A percentile compares a stretch with the other conserved stretches of the same genome.
Evolutionary conservation across 2,113 vertebrate species (phyloP).

Genomic region (Ariopsis seemanni): DNA sequence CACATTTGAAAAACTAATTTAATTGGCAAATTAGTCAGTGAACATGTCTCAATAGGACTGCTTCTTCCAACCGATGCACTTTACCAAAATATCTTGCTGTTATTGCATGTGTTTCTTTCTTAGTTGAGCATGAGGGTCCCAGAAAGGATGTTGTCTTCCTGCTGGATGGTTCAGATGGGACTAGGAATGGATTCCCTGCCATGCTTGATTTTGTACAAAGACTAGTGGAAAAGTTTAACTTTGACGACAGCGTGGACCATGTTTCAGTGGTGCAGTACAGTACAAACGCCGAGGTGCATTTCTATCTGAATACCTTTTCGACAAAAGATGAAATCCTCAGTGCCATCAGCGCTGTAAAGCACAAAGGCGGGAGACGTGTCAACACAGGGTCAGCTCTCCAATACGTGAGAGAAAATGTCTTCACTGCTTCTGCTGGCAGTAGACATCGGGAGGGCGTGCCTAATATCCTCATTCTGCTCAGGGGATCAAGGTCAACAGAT

Average conservation of each 20-base stretch:
- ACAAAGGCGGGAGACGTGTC: conserved; percentile 60
- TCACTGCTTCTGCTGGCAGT: conserved; percentile 46
- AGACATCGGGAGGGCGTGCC: no score
- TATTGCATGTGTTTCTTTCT: conserved; percentile 15
- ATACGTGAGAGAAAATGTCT: conserved; percentile 57
- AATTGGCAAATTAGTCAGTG: background rate
- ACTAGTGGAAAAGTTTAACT: conserved; percentile 50
- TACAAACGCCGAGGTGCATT: conserved; percentile 42
- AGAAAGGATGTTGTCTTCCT: conserved; percentile 70
- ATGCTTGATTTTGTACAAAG: conserved; percentile 64
- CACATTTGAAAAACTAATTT: background rate
- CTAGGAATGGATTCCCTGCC: conserved; percentile 57
- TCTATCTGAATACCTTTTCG: conserved; percentile 42
- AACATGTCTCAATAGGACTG: background rate
- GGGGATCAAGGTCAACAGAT: background rate
- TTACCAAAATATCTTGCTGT: background rate
- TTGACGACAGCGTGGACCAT: conserved; percentile 45
- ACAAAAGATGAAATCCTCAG: conserved; percentile 39
- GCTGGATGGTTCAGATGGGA: conserved; percentile 71
- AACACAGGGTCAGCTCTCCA: conserved; percentile 57
- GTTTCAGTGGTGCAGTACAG: conserved; percentile 56
- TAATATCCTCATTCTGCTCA: no score
- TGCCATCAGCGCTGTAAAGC: conserved; percentile 22
- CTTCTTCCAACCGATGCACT: no score
- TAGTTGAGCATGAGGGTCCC: conserved; percentile 54